These are phyloP conservation scores for Megalops atlanticus DNA, from an alignment of 2,113 vertebrate genomes.

Conservation along the genomic window DNA sequence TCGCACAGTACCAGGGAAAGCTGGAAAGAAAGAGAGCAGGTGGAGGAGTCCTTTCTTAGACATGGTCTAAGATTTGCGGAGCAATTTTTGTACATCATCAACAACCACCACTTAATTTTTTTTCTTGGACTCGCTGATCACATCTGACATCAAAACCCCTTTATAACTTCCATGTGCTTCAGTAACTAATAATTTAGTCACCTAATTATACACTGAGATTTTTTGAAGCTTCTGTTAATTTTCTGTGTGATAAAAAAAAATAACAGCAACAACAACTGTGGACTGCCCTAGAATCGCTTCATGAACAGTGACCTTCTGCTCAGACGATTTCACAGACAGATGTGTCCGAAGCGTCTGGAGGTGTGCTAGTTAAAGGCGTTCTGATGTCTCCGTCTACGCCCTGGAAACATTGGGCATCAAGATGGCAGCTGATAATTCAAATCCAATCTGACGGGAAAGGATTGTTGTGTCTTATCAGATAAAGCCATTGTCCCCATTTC, in stretches of 20 bases:
- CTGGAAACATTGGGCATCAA: constrained; percentile 42
- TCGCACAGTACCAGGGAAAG: neutral
- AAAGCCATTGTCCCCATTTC: constrained; percentile 34
- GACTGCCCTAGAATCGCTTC: neutral
- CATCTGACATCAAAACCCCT: neutral
- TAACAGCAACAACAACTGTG: too few relatives aligned
- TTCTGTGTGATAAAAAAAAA: neutral
- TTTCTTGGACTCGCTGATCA: neutral
- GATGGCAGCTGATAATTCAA: constrained; percentile 50
- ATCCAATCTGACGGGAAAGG: constrained; percentile 34
- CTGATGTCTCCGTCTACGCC: constrained; percentile 14
- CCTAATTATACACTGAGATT: neutral
- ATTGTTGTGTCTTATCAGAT: constrained; percentile 37
- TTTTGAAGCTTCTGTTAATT: constrained; percentile 17
- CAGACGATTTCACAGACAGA: neutral
- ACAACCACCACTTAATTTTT: neutral
- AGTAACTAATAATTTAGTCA: neutral
- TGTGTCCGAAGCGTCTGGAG: neutral
- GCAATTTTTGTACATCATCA: neutral
- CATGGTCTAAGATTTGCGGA: neutral
- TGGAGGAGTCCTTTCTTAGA: neutral
- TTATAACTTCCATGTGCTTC: neutral
- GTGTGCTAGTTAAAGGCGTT: neutral
- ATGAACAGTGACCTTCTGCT: constrained; percentile 27
- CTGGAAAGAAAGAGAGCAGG: too few relatives aligned